Conservation (phyloP, 2,888 invertebrate genomes). For the Deilephila elpenor region DNA sequence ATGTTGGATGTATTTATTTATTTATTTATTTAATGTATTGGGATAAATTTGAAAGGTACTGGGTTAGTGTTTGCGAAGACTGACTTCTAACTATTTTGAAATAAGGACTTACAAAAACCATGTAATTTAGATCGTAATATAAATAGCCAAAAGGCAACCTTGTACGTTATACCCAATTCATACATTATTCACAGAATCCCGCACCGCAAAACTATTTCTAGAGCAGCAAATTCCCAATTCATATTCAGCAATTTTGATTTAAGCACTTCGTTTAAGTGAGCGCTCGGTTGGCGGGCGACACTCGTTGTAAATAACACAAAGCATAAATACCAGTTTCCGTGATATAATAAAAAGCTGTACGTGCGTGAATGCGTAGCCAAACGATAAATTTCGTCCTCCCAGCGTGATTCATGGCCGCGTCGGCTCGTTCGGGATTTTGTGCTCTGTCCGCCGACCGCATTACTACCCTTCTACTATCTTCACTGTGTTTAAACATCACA, state of each 20-base stretch:
- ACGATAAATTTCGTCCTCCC: conserved; percentile 49
- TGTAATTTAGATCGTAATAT: too few relatives aligned
- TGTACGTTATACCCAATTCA: too few relatives aligned
- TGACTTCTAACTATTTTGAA: too few relatives aligned
- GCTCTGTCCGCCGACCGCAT: conserved; percentile 42
- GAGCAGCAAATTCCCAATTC: not conserved
- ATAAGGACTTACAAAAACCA: too few relatives aligned
- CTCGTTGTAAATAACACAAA: conserved; percentile 41
- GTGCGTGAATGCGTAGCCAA: conserved; percentile 53
- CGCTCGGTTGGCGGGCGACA: conserved; percentile 30
- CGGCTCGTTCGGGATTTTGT: conserved; percentile 46
- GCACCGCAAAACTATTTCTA: not conserved
- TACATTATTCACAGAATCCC: not conserved
- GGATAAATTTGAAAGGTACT: too few relatives aligned
- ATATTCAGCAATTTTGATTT: conserved; percentile 13
- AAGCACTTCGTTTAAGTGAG: not conserved
- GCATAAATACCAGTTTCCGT: conserved; percentile 49
- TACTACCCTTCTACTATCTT: conserved; percentile 21
- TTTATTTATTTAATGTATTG: too few relatives aligned
- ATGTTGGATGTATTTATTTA: too few relatives aligned
- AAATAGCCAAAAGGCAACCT: too few relatives aligned
- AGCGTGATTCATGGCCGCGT: conserved; percentile 53
- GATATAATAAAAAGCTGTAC: conserved; percentile 54
- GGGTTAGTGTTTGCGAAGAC: too few relatives aligned
- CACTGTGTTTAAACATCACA: conserved; percentile 12